Evolutionary conservation across 2,113 vertebrate genomes (phyloP), one percentile per base, ranked within the genome.

Genomic region (Brachypteracias leptosomus): DNA sequence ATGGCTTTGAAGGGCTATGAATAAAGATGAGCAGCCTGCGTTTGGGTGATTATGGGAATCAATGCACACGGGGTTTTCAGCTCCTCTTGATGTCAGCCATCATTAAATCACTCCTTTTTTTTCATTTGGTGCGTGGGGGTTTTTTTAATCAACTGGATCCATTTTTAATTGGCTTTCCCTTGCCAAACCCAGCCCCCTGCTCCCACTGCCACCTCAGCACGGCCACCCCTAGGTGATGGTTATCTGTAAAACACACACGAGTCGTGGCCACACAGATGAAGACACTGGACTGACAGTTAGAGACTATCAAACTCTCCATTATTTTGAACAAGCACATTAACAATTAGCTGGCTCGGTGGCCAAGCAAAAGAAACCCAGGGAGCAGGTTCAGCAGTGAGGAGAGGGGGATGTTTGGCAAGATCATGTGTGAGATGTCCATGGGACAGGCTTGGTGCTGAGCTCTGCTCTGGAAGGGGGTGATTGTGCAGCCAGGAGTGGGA

Each of bases 11-110:
- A 92, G 89, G 88, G 72, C 78, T 55, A 92, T 93, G 92, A 96
- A 96, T 95, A 92, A 95, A 97, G 92, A 96, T 95, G 95, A 97
- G 96, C 83, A 80, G 92, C 76, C 92, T 95, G 96, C 42, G 6
- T 86, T 33, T 2, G 68, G 91, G 63, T 95, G 95, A 97, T 86
- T 93, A 86, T 19, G 65, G 79, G 90, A 92, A 94, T 93, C 85
- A 94, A 88, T 76, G 80, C 88, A 54, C 1, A 7, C 83, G 67
- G 1, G 25, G 70, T 90, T 90, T 77, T 70, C 86, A 76, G 90
- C 91, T 93, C 55, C 65, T 85, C 92, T 88, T 90, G 91, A 90
- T 95, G 92, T 86, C 90, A 92, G 26, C 68, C 89, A 33, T 80
- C 84, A 84, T 92, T 86, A 94, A 92, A 90, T 74, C 11, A 0